Conservation (phyloP, 2,113 vertebrate genomes). For the Pelvicachromis taeniatus region DNA sequence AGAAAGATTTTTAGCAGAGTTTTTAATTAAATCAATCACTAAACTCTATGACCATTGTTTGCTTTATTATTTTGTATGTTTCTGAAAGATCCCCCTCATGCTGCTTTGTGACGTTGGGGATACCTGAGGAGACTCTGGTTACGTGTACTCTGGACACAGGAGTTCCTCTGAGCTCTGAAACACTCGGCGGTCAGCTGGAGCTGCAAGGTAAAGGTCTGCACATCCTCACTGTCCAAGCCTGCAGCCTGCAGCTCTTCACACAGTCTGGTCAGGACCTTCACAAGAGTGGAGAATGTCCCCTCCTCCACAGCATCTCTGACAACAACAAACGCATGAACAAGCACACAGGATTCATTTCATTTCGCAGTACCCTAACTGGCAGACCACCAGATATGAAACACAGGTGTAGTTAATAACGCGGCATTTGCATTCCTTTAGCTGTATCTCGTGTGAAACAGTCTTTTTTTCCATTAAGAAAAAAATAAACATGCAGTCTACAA, state of each 20-base stretch:
- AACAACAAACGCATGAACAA: neutral
- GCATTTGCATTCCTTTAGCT: neutral
- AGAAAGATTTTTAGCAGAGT: neutral
- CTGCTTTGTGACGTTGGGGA: fast-evolving
- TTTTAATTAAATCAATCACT: neutral
- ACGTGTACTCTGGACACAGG: slow-evolving; percentile 81
- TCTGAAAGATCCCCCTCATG: neutral
- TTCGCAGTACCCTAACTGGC: fast-evolving
- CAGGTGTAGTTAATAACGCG: neutral
- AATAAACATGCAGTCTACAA: neutral
- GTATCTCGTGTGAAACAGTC: neutral
- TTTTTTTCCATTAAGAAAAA: neutral
- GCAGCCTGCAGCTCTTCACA: slow-evolving; percentile 38
- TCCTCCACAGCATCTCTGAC: slow-evolving; percentile 51
- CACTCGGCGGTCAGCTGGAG: slow-evolving; percentile 82
- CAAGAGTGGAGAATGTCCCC: slow-evolving; percentile 41
- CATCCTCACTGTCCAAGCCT: neutral
- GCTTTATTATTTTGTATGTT: neutral
- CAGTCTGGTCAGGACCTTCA: slow-evolving; percentile 49
- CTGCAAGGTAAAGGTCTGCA: neutral
- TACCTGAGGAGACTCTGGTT: slow-evolving; percentile 88
- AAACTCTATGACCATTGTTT: neutral
- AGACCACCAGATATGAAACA: neutral
- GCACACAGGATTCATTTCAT: neutral
- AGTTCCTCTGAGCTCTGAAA: slow-evolving; percentile 90